Evolutionary conservation across 2,888 invertebrate genomes (phyloP), one percentile per base, ranked within the genome.

Genomic region (Eristalinus sepulchralis): DNA sequence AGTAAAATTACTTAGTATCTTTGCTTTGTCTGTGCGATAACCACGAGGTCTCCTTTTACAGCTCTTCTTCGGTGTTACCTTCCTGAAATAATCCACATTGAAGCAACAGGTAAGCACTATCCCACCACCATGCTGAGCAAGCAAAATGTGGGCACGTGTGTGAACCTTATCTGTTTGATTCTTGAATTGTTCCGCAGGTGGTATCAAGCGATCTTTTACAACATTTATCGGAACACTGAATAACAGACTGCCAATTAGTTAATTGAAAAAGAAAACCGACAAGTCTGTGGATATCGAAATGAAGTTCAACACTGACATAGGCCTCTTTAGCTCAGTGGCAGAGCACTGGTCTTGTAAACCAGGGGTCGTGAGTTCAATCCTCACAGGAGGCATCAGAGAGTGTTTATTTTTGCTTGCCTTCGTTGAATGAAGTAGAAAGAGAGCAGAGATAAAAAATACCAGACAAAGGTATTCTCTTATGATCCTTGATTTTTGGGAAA

Each of bases 271-370:
- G 13, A 13, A 39, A n/a, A 5, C 13, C 6, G n/a, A 5, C 8
- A 47, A 17, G 47, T 8, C 17, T 17, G n/a, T n/a, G 17, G 17
- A 17, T 8, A 5, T 17, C 0, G n/a, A 47, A 17, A 17, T 17
- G 47, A 47, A 1, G 47, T 1, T 17, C 17, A 17, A 47, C n/a
- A 8, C 8, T 17, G 22, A 3, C n/a, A 53, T 60, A 27, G 13
- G 96, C 96, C 96, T 96, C 95, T 95, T 96, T 96, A 96, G 96
- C 96, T 96, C 96, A 96, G 96, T 96, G 96, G 96, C 94, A 96
- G 96, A 96, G 96, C 96, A 96, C 96, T 96, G 96, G 96, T 96
- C 96, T 96, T 96, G 96, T 96, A 96, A 96, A 96, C 96, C 96
- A 96, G 96, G 95, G 96, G 96, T 96, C 96, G 96, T 96, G 96